phyloP scores from a whole-genome alignment of 2,888 invertebrate genomes.

The Mesorhabditis spiculigera region DNA sequence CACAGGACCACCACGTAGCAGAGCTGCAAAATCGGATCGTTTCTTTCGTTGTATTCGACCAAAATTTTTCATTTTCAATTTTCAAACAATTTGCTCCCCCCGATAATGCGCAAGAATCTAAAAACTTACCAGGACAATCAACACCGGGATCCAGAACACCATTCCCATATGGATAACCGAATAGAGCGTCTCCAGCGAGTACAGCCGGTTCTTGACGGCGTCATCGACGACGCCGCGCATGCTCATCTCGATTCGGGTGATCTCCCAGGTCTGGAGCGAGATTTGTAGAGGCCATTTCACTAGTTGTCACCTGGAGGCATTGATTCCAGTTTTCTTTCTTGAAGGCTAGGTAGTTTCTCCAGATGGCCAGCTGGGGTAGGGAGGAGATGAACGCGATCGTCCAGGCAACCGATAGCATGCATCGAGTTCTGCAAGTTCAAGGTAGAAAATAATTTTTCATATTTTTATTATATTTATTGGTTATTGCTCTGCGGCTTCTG shows the following conservation, averaged over 20 bases:
- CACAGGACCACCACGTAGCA: conserved; percentile 50
- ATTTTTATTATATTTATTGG: not conserved
- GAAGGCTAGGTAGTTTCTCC: conserved; percentile 49
- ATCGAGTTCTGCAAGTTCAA: not conserved
- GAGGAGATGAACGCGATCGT: conserved; percentile 41
- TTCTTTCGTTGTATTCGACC: not conserved
- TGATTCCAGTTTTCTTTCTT: conserved; percentile 53
- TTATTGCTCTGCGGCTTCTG: too few species aligned
- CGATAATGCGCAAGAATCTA: not conserved
- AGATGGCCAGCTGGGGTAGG: conserved; percentile 49
- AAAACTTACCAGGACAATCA: conserved; percentile 44
- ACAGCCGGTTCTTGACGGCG: not conserved
- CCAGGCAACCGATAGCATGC: conserved; percentile 34
- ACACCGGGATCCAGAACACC: conserved; percentile 53
- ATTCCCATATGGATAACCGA: conserved; percentile 45
- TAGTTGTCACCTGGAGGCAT: conserved; percentile 35
- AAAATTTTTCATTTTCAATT: not conserved
- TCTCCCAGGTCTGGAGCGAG: conserved; percentile 49
- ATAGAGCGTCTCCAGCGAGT: conserved; percentile 42
- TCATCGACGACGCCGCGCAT: not conserved
- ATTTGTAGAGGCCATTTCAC: too few species aligned
- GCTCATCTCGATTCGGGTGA: conserved; percentile 31
- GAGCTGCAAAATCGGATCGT: conserved; percentile 26
- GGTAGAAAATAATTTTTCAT: not conserved
- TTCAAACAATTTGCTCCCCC: too few species aligned